Evolutionary conservation across 2,797 vertebrate species (phyloP).

Genomic region (Syndactyla subalaris): DNA sequence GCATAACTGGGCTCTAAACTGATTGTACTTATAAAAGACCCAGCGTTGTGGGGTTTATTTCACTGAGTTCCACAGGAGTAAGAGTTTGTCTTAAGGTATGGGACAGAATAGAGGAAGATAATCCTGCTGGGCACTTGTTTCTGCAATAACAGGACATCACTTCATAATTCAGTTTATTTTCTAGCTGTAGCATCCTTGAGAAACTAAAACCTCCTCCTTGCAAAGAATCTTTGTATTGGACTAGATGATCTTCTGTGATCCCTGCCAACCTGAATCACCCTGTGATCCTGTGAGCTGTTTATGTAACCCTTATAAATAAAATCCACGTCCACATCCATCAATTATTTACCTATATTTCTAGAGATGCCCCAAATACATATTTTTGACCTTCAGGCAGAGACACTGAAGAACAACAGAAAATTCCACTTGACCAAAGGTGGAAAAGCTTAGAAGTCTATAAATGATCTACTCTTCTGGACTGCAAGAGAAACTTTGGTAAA

Average conservation of each 20-base stretch:
- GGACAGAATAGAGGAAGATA: neutral
- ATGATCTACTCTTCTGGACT: neutral
- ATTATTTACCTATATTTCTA: slow-evolving; percentile 42
- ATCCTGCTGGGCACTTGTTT: neutral
- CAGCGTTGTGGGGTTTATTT: neutral
- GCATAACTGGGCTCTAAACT: neutral
- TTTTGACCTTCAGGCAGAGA: slow-evolving; percentile 34
- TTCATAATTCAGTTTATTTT: neutral
- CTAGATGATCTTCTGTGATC: neutral
- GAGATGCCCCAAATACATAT: neutral
- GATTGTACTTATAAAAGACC: neutral
- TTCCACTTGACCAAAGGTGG: neutral
- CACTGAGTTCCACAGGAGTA: neutral
- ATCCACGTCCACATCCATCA: slow-evolving; percentile 2
- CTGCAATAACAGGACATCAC: neutral
- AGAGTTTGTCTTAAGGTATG: neutral
- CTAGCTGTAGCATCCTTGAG: neutral
- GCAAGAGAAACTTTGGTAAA: neutral
- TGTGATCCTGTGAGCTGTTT: neutral
- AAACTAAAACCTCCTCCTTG: neutral
- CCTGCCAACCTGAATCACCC: neutral
- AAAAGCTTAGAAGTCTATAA: neutral
- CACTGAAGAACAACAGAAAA: slow-evolving; percentile 1
- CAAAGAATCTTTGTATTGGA: neutral
- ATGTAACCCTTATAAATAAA: slow-evolving; percentile 31